Base-by-base conservation (phyloP, 1,140 invertebrate genomes). In the Drosophila grimshawi region DNA sequence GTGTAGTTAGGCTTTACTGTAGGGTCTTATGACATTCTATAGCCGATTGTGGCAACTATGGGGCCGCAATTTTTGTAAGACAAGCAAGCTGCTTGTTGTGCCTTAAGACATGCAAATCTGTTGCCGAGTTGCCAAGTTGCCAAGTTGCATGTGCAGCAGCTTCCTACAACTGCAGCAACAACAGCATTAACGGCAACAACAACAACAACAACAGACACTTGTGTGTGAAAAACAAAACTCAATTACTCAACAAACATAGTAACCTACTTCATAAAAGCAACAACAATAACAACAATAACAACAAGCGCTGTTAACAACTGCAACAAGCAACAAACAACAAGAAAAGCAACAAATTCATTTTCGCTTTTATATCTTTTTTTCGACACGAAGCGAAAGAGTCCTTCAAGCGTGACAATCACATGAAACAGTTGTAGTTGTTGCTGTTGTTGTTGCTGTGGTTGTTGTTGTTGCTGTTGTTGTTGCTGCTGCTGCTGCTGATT, bases 171-270 rank as follows among this genome's bases (percentile, higher is more conserved):
- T 43, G 49, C 53, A 75, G 64, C 79, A 63, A 53, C 67, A 74
- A 64, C 51, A 70, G 33, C 43, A 64, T 19, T 35, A 57, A 46
- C 66, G 71, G 27, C 59, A 75, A 33, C 51, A 68, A 39, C 56
- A 79, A 35, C 52, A 70, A 65, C 63, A 71, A 70, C 35, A 75
- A 65, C 71, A 74, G 62, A 86, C 78, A 78, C 67, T 74, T 66
- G 69, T 89, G 85, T 88, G 82, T 88, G 85, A 88, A 89, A 88
- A 89, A 89, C 85, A 74, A 89, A 89, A 89, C 85, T 85, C 85
- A 89, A 89, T 89, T 89, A 89, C 85, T 89, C 85, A 89, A 89
- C 85, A 89, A 89, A 81, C 85, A 89, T 78, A 89, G 85, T 89
- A 89, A 89, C 85, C 85, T 85, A 89, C 85, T 89, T 89, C 85